Evolutionary conservation across 2,113 vertebrate genomes (phyloP), one percentile per base, ranked within the genome.

Genomic region (Microtus richardsoni): DNA sequence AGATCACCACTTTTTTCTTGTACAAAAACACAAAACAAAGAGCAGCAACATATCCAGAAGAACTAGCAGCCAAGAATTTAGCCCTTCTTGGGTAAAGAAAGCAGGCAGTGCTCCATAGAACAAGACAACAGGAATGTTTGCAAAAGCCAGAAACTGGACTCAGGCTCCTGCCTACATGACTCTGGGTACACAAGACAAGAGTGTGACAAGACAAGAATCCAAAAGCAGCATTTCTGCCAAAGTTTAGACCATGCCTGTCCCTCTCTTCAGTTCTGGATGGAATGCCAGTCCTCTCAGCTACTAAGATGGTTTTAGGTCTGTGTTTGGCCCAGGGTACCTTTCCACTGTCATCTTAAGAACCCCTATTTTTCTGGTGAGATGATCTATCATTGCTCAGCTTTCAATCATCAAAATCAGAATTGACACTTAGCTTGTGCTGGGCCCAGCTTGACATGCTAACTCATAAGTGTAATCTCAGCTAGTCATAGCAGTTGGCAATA

Each of bases 221-320:
- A 39, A 47, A 86, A 17, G 44, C 12, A 49, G 17, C 1, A 1
- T 78, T 28, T 33, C 30, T 58, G 4, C 22, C 28, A 28, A 3
- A n/a, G 0, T 0, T 88, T 71, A 26, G 64, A 17, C 11, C 24
- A 16, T 49, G 44, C 8, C 28, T 24, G 16, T 33, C 24, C 22
- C 28, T 73, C 28, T 49, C 24, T 52, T 44, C 58, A 30, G 26
- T 52, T 64, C 12, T 5, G n/a, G 9, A 3, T 3, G 28, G n/a
- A 92, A 77, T 6, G 47, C 10, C 54, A 41, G 3, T 7, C 33
- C 33, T 30, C 22, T 78, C 13, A 66, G 71, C 47, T 41, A 3
- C 19, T 66, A 49, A 21, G 62, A 14, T 30, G 26, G 33, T 8
- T 73, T 44, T 26, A 21, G 16, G 4, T 7, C 58, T 17, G n/a